Percentiles rank a stretch among this genome's conserved stretches.
Conservation (phyloP, 2,797 vertebrate genomes). For the Gymnopithys bicolor region DNA sequence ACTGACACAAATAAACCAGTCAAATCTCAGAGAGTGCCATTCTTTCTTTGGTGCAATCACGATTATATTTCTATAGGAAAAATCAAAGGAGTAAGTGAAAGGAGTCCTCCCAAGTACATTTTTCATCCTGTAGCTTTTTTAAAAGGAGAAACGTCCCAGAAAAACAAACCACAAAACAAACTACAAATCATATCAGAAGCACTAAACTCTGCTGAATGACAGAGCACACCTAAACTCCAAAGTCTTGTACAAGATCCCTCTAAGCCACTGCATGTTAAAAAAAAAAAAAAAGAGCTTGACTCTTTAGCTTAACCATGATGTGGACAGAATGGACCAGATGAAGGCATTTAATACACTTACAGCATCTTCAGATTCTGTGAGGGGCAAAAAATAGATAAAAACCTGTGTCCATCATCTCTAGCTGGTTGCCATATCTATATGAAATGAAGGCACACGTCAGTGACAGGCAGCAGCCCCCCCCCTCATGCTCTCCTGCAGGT, state of each 20-base stretch:
- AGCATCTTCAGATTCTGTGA: background rate
- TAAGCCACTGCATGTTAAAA: background rate
- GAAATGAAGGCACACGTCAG: background rate
- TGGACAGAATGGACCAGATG: background rate
- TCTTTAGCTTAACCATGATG: background rate
- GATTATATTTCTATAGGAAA: slow-evolving; percentile 24
- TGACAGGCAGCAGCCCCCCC: background rate
- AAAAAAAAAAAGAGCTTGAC: background rate
- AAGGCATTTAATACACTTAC: background rate
- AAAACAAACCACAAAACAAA: background rate
- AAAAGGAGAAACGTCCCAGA: background rate
- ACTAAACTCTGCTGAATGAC: background rate
- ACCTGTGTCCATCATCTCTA: background rate
- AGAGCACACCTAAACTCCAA: background rate
- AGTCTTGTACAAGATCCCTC: background rate
- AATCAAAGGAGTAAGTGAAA: slow-evolving; percentile 46
- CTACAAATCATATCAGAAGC: background rate
- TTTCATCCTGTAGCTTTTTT: slow-evolving; percentile 18
- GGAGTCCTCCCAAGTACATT: slow-evolving; percentile 24
- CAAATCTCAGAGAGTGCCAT: slow-evolving; percentile 1
- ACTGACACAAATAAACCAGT: slow-evolving; percentile 10
- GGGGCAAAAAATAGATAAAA: background rate
- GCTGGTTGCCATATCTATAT: fast-evolving
- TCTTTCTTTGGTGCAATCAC: slow-evolving; percentile 32
- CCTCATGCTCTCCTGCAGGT: background rate